phyloP scores from a whole-genome alignment of 2,113 vertebrate species.

The Coryphaenoides rupestris region DNA sequence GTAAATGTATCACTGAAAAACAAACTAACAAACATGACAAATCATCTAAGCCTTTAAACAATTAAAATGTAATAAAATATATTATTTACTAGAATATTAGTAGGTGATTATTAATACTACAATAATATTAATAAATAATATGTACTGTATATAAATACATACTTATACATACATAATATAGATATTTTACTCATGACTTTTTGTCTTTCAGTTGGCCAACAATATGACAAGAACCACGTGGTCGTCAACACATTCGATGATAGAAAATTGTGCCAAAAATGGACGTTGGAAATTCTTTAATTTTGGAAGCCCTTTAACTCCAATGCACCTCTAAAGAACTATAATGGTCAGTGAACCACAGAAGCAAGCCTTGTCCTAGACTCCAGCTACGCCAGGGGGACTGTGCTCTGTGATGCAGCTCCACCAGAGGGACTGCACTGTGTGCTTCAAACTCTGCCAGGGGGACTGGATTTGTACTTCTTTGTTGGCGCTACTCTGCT shows the following conservation, averaged over 20 bases:
- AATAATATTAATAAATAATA: no score
- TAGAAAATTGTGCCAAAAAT: slow-evolving; percentile 78
- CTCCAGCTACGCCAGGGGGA: slow-evolving; percentile 4
- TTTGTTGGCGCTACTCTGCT: no score
- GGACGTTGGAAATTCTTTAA: slow-evolving; percentile 84
- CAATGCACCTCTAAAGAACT: no score
- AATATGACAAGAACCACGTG: slow-evolving; percentile 86
- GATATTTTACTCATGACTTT: neutral
- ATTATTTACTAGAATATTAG: no score
- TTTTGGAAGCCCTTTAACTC: neutral
- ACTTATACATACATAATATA: no score
- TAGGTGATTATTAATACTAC: no score
- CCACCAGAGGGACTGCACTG: neutral
- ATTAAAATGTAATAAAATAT: no score
- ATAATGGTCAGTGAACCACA: no score
- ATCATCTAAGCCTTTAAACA: no score
- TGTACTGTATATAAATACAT: no score
- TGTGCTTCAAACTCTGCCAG: neutral
- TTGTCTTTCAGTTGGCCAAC: slow-evolving; percentile 79
- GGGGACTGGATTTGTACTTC: neutral
- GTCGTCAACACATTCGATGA: slow-evolving; percentile 80
- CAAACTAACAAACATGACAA: no score
- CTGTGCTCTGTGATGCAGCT: neutral
- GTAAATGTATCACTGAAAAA: no score
- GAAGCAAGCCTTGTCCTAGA: neutral